phyloP scores from a whole-genome alignment of 2,113 vertebrate genomes.

The Anhinga rufa region DNA sequence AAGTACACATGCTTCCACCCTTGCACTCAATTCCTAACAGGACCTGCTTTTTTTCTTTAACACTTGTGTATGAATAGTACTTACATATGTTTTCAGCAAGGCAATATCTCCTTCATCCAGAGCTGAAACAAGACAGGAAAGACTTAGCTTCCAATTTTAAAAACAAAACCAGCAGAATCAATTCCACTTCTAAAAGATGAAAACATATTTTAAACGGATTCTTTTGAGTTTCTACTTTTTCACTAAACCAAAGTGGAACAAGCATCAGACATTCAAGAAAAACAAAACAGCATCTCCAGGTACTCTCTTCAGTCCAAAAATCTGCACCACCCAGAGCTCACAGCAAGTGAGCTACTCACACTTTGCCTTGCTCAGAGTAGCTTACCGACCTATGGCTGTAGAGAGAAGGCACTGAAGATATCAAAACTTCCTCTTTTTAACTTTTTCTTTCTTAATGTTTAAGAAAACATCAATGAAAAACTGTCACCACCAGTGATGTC shows the following conservation, averaged over 20 bases:
- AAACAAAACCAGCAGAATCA: not conserved
- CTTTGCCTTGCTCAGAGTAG: not conserved
- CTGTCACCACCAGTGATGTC: not conserved
- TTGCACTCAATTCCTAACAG: not conserved
- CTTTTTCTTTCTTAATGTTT: not conserved
- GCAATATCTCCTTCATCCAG: conserved; percentile 98
- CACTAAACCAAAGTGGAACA: not conserved
- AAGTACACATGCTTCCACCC: not conserved
- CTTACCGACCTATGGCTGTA: not conserved
- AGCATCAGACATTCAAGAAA: not conserved
- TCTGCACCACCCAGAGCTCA: not conserved
- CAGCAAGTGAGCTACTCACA: not conserved
- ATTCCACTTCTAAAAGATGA: not conserved
- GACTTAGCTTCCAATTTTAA: not conserved
- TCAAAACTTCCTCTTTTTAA: not conserved
- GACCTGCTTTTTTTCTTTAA: not conserved
- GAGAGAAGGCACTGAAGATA: not conserved
- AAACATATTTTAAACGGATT: not conserved
- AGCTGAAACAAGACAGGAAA: conserved; percentile 75
- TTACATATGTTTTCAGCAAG: conserved; percentile 96
- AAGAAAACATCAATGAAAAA: not conserved
- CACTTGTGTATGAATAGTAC: conserved; percentile 23
- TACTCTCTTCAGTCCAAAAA: not conserved
- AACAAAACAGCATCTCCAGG: not conserved
- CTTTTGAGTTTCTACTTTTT: not conserved